These are phyloP conservation scores for Petrophora chlorosata DNA, from an alignment of 2,888 invertebrate genomes.

Conservation along the genomic window DNA sequence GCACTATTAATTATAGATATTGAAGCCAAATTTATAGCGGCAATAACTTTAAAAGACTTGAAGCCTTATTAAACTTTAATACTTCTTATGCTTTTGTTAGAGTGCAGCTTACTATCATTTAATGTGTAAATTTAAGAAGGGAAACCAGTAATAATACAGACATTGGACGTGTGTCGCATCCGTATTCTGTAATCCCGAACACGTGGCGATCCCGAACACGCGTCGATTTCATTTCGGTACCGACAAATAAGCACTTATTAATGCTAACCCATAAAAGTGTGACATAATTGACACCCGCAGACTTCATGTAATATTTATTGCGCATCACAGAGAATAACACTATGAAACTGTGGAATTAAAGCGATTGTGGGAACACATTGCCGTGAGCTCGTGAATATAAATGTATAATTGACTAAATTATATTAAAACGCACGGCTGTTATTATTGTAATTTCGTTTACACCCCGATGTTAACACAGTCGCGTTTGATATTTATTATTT, in stretches of 20 bases:
- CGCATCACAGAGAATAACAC: conserved; percentile 67
- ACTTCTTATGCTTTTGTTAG: conserved; percentile 45
- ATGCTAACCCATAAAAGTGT: conserved; percentile 57
- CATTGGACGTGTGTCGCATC: conserved; percentile 52
- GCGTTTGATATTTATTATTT: conserved; percentile 4
- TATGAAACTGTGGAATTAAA: conserved; percentile 65
- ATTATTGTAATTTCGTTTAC: conserved; percentile 37
- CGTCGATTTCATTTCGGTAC: conserved; percentile 73
- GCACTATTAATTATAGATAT: conserved; percentile 60
- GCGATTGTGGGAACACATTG: conserved; percentile 55
- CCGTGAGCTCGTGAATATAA: conserved; percentile 50
- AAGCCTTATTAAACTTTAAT: conserved; percentile 64
- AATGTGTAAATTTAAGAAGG: conserved; percentile 29
- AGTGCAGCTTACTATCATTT: conserved; percentile 23
- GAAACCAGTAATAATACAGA: conserved; percentile 48
- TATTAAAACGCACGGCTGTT: conserved; percentile 37
- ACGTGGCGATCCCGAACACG: conserved; percentile 78
- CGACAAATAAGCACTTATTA: conserved; percentile 77
- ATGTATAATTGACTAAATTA: conserved; percentile 49
- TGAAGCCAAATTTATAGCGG: conserved; percentile 62
- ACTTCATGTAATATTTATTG: conserved; percentile 77
- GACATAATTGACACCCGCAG: conserved; percentile 68
- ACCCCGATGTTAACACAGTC: conserved; percentile 1
- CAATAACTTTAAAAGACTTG: conserved; percentile 62
- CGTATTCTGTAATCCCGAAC: conserved; percentile 64